Evolutionary conservation across 2,797 vertebrate genomes (phyloP).

Genomic region (Helarctos malayanus): DNA sequence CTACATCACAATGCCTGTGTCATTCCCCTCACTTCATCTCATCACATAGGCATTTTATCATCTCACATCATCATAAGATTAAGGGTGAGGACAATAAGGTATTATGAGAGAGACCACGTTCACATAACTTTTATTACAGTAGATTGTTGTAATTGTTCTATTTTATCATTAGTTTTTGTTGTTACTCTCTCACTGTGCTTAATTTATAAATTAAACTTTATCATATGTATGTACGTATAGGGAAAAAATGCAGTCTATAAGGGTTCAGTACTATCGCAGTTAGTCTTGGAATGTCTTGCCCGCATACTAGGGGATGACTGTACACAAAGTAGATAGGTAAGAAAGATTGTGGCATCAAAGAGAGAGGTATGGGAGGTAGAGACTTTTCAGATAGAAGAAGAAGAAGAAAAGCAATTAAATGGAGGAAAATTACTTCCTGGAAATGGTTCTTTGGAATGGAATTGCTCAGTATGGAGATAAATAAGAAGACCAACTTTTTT

Average conservation of each 20-base stretch:
- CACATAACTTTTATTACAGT: background rate
- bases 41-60: background rate
- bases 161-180: background rate
- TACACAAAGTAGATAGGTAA: background rate
- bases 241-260: background rate
- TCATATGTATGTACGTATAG: background rate
- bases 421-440: background rate
- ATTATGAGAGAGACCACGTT: background rate
- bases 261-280: too few species aligned
- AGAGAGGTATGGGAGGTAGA: background rate
- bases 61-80: background rate
- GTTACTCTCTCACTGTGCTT: background rate
- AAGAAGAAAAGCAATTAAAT: background rate
- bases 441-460: slow-evolving; percentile 22
- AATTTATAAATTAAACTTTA: background rate
- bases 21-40: background rate
- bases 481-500: background rate
- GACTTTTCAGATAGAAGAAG: slow-evolving; percentile 1
- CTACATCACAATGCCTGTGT: background rate
- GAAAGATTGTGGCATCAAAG: background rate
- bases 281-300: background rate
- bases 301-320: background rate
- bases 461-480: background rate
- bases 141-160: background rate
- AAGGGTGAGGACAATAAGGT: background rate